These are phyloP conservation scores for Pluvianellus socialis DNA, from an alignment of 2,113 vertebrate species.

Conservation along the genomic window DNA sequence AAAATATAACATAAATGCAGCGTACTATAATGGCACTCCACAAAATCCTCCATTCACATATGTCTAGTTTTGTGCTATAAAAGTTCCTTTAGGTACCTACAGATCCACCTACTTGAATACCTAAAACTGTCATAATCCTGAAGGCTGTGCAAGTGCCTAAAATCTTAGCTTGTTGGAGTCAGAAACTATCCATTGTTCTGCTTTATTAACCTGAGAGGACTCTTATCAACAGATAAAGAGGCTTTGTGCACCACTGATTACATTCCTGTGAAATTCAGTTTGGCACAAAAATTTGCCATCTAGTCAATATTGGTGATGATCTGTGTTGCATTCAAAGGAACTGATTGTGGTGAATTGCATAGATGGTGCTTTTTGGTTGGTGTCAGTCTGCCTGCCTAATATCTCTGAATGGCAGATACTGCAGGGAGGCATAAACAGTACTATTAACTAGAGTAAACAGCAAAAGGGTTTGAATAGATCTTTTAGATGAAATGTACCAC, in stretches of 20 bases:
- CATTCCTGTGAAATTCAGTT: neutral
- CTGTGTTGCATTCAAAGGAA: neutral
- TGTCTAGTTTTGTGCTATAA: neutral
- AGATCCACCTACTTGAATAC: neutral
- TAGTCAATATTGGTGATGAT: neutral
- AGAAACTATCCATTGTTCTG: neutral
- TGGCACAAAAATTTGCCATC: neutral
- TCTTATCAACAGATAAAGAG: accelerated
- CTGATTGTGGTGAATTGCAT: accelerated
- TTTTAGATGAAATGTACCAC: neutral
- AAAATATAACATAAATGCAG: neutral
- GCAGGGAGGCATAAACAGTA: too few relatives aligned
- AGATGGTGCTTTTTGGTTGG: neutral
- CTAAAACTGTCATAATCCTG: neutral
- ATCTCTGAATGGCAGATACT: neutral
- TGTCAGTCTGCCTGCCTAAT: neutral
- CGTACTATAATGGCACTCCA: too few relatives aligned
- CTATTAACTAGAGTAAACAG: neutral
- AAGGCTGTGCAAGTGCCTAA: neutral
- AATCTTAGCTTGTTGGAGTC: neutral
- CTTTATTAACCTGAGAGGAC: neutral
- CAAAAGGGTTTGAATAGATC: neutral
- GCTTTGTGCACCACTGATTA: neutral
- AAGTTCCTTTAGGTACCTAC: neutral
- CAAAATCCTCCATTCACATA: neutral